Base-by-base conservation (phyloP, 2,888 invertebrate genomes). In the Drosophila demipolita region DNA sequence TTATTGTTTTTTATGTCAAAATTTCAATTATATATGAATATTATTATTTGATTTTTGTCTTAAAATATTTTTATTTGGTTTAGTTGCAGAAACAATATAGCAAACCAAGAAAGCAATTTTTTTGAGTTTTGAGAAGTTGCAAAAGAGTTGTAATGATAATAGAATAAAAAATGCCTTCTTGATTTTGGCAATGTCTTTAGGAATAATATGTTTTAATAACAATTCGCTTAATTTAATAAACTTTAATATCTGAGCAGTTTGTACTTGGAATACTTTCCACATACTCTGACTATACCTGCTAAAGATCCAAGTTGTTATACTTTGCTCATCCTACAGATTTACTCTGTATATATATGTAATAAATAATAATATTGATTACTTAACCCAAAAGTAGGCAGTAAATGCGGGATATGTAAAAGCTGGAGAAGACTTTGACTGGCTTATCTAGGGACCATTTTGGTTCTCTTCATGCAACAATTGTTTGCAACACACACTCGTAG, bases 401-500 rank as follows among this genome's bases (percentile, higher is more conserved):
- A 45, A 23, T 54, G n/a, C 33, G 26, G 26, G 29, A 57, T 49
- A 32, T 64, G 7, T 32, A 12, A 11, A 7, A 29, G 59, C 33
- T 42, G 12, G 42, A 33, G 11, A 20, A n/a, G 6, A 32, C 3
- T 26, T 71, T 36, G 40, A 60, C 66, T 54, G 62, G 58, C 53
- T 58, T 59, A 59, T 59, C 35, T 33, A 8, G 29, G 59, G 32
- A 42, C 36, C 29, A 40, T n/a, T 12, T 29, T 9, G 23, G 11
- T 48, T 26, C 42, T 45, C 8, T 45, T 2, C 32, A 49, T 32
- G 12, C 54, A 45, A 50, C 66, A 62, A 58, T 62, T 71, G 77
- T 60, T 75, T 72, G 48, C 57, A 40, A 54, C 35, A 49, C 33
- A 63, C 42, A 64, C 36, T 35, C 38, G 53, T 58, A 60, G 40